Evolutionary conservation across 1,140 invertebrate genomes (phyloP).

Genomic region (Protaetia brevitarsis): DNA sequence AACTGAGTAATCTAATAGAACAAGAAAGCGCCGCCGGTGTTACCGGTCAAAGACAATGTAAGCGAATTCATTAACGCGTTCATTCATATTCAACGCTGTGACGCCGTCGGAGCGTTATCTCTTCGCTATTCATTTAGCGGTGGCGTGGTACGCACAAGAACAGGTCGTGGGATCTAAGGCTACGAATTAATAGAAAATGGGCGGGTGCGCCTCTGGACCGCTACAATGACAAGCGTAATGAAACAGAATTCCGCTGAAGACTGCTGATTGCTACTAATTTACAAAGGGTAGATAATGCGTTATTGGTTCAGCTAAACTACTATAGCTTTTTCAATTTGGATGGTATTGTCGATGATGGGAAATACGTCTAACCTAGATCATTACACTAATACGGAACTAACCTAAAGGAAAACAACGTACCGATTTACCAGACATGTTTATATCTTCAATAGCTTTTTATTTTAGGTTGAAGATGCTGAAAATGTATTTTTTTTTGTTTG

Average conservation of each 20-base stretch:
- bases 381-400: no score
- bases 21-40: slow-evolving; percentile 12
- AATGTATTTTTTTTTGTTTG: no score
- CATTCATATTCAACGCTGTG: slow-evolving; percentile 26
- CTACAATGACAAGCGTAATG: background rate
- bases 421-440: no score
- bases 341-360: no score
- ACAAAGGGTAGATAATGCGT: background rate
- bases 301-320: no score
- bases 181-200: slow-evolving; percentile 7
- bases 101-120: background rate
- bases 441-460: no score
- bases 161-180: slow-evolving; percentile 12
- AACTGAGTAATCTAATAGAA: slow-evolving; percentile 13
- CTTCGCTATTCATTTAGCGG: slow-evolving; percentile 8
- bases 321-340: no score
- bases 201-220: no score
- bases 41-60: slow-evolving; percentile 27
- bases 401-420: no score
- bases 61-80: slow-evolving; percentile 27
- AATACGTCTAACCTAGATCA: no score
- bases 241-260: background rate
- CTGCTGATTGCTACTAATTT: background rate
- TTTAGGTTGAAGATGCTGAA: no score
- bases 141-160: slow-evolving; percentile 17